Conservation (phyloP, 2,797 vertebrate genomes). For the Sciurus carolinensis region DNA sequence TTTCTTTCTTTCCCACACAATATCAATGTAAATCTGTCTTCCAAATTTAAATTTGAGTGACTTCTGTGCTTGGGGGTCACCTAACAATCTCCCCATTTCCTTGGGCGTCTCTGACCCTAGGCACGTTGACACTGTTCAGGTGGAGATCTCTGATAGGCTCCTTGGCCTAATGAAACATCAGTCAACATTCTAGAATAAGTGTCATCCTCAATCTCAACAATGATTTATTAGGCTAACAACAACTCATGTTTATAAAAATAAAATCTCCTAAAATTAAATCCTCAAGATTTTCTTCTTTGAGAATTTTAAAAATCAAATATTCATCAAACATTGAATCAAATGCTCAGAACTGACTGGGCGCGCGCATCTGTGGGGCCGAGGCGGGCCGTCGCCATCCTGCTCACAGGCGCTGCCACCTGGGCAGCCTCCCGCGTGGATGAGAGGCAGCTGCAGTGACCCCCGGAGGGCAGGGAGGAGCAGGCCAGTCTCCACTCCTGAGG, state of each 20-base stretch:
- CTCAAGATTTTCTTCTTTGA: slow-evolving; percentile 47
- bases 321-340: slow-evolving; percentile 29
- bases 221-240: slow-evolving; percentile 70
- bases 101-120: slow-evolving; percentile 18
- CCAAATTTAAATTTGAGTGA: slow-evolving; percentile 10
- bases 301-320: slow-evolving; percentile 59
- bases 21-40: fast-evolving
- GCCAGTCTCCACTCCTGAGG: background rate
- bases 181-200: background rate
- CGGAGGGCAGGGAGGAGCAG: no score
- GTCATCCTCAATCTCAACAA: slow-evolving; percentile 67
- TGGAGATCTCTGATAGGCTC: background rate
- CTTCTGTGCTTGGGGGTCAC: background rate
- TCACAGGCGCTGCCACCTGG: no score
- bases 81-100: background rate
- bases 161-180: background rate
- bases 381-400: slow-evolving; percentile 39
- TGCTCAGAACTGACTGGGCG: background rate
- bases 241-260: slow-evolving; percentile 77
- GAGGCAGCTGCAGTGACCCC: background rate
- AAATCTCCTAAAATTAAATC: slow-evolving; percentile 46
- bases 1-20: background rate
- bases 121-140: slow-evolving; percentile 53
- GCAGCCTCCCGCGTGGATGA: no score
- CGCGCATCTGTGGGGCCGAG: background rate